Base-by-base conservation (phyloP, 1,140 invertebrate genomes). In the Drosophila tropicalis region DNA sequence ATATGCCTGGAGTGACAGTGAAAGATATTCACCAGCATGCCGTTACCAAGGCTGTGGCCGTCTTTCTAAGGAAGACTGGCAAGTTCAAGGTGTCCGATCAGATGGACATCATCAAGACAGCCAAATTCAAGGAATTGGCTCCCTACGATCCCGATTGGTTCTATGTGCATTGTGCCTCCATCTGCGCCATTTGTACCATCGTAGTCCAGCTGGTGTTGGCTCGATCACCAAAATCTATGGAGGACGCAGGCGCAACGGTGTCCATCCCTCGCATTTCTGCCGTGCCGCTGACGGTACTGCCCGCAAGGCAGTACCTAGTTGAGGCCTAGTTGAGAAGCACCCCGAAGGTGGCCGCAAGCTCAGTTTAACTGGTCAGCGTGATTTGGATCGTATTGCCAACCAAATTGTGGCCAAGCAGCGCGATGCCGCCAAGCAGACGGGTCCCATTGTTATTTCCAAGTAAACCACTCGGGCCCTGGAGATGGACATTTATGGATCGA, bases 61-160 rank as follows among this genome's bases (percentile, higher is more conserved):
- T 96, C 76, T 99, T 99, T 93, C 93, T 99, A 22, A 99, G 99
- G 94, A 99, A 99, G 93, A 96, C 97, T 86, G 99, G 98, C 73
- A 99, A 99, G 93, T 95, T 99, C 92, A 98, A 97, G 93, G 96
- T 99, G 29, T 99, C 99, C 71, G 98, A 99, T 91, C 99, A 98
- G 96, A 96, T 98, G 75, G 98, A 99, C 92, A 94, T 99, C 58
- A 98, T 99, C 0, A 99, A 99, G 92, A 97, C 97, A 17, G 98
- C 96, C 62, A 95, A 95, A 80, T 97, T 96, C 94, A 99, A 99
- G 93, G 98, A 99, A 93, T 93, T 99, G 76, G 97, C 98, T 51
- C 99, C 99, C 0, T 98, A 98, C 83, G 98, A 99, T 93, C 96
- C 97, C 57, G 99, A 99, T 91, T 99, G 98, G 98, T 99, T 97